phyloP scores from a whole-genome alignment of 2,113 vertebrate genomes.

The Pterophyllum scalare region DNA sequence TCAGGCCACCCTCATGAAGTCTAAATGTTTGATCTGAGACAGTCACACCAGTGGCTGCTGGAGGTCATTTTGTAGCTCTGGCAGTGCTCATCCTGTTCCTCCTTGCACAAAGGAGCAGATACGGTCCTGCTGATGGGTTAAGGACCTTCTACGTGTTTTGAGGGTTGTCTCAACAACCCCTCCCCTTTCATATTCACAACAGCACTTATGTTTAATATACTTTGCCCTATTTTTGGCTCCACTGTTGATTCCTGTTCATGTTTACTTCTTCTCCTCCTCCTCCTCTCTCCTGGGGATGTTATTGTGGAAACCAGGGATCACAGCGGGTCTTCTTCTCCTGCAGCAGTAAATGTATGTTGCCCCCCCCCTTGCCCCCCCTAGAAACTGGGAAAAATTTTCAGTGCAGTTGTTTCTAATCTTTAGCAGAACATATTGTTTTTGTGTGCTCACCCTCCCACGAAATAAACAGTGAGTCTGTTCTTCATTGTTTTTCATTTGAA shows the following conservation, averaged over 20 bases:
- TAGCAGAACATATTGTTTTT: conserved; percentile 59
- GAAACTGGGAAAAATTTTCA: conserved; percentile 67
- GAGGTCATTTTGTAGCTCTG: no score
- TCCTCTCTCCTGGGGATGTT: conserved; percentile 15
- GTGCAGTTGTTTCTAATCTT: conserved; percentile 73
- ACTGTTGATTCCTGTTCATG: not conserved
- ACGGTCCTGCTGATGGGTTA: no score
- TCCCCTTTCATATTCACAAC: not conserved
- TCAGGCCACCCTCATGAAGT: no score
- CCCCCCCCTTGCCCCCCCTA: not conserved
- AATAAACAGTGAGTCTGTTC: conserved; percentile 60
- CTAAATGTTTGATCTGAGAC: no score
- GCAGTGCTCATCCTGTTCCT: no score
- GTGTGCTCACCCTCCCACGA: conserved; percentile 47
- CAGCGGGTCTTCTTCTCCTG: conserved; percentile 15
- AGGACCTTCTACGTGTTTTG: no score
- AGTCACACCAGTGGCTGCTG: no score
- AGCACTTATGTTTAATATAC: not conserved
- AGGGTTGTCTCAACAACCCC: no score
- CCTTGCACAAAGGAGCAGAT: no score
- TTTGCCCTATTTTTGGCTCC: not conserved
- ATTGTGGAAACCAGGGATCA: conserved; percentile 43
- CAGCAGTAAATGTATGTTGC: conserved; percentile 30
- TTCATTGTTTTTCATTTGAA: conserved; percentile 58
- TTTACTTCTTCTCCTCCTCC: not conserved